Percentiles rank a stretch among this genome's conserved stretches.
These are phyloP conservation scores for Lutjanus erythropterus DNA, from an alignment of 2,113 vertebrate species.

Conservation along the genomic window DNA sequence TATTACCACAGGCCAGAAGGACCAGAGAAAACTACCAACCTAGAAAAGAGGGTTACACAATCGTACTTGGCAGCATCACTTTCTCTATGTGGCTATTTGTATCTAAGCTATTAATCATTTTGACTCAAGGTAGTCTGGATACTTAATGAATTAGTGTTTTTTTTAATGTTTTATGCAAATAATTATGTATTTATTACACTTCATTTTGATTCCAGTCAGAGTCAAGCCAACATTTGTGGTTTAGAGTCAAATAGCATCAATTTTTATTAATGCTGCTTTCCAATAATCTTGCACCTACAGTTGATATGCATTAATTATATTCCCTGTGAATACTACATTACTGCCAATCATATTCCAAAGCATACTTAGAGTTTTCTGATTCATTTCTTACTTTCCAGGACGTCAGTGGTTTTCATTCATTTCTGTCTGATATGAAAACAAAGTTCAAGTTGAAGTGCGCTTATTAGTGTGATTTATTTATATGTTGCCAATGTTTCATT, in stretches of 20 bases:
- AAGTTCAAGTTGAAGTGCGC: neutral
- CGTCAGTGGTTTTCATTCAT: neutral
- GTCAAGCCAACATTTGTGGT: neutral
- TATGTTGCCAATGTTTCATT: neutral
- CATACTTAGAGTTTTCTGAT: neutral
- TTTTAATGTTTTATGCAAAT: too few relatives aligned
- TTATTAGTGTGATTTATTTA: neutral
- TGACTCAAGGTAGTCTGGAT: neutral
- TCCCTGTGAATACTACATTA: neutral
- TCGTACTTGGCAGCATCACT: neutral
- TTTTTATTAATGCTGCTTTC: neutral
- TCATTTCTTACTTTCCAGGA: neutral
- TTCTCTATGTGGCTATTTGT: neutral
- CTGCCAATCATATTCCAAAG: neutral
- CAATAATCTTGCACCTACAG: neutral
- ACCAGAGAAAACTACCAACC: too few relatives aligned
- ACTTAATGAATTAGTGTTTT: too few relatives aligned
- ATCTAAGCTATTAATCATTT: neutral
- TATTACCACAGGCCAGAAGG: too few relatives aligned
- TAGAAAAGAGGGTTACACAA: too few relatives aligned
- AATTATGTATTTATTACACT: neutral
- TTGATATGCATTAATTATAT: neutral
- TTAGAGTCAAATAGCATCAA: neutral
- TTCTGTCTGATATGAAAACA: neutral
- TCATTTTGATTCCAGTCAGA: neutral